Percentiles rank a stretch among this genome's conserved stretches.
phyloP scores from a whole-genome alignment of 2,888 invertebrate species.

The Thymelicus sylvestris region DNA sequence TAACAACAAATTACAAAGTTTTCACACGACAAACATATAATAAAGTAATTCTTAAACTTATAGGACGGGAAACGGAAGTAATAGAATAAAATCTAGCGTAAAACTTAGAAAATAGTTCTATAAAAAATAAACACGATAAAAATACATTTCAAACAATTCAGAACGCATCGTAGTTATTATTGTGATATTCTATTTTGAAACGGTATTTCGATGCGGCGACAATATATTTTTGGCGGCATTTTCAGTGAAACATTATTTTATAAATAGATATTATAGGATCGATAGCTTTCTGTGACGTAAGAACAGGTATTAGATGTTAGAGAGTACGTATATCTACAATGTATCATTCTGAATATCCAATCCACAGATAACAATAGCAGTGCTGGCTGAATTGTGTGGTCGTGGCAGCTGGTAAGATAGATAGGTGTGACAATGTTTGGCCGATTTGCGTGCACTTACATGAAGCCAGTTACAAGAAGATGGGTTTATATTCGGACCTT shows the following conservation, averaged over 20 bases:
- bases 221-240: slow-evolving; percentile 46
- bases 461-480: slow-evolving; percentile 24
- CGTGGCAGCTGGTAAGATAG: slow-evolving; percentile 12
- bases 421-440: slow-evolving; percentile 56
- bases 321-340: slow-evolving; percentile 3
- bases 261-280: slow-evolving; percentile 37
- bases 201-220: slow-evolving; percentile 41
- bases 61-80: slow-evolving; percentile 38
- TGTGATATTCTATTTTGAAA: slow-evolving; percentile 42
- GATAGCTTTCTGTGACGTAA: slow-evolving; percentile 38
- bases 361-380: slow-evolving; percentile 32
- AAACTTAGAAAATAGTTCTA: slow-evolving; percentile 30
- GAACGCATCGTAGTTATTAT: slow-evolving; percentile 41
- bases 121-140: slow-evolving; percentile 37
- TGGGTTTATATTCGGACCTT: slow-evolving; percentile 8
- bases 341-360: slow-evolving; percentile 8
- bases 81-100: slow-evolving; percentile 35
- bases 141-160: slow-evolving; percentile 35
- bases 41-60: slow-evolving; percentile 33
- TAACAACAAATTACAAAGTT: slow-evolving; percentile 18
- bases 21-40: slow-evolving; percentile 29
- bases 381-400: slow-evolving; percentile 30
- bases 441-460: slow-evolving; percentile 41
- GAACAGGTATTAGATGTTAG: slow-evolving; percentile 39
- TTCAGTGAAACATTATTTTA: slow-evolving; percentile 43